Base-by-base conservation (phyloP, 2,797 vertebrate species). In the Protosalanx chinensis region DNA sequence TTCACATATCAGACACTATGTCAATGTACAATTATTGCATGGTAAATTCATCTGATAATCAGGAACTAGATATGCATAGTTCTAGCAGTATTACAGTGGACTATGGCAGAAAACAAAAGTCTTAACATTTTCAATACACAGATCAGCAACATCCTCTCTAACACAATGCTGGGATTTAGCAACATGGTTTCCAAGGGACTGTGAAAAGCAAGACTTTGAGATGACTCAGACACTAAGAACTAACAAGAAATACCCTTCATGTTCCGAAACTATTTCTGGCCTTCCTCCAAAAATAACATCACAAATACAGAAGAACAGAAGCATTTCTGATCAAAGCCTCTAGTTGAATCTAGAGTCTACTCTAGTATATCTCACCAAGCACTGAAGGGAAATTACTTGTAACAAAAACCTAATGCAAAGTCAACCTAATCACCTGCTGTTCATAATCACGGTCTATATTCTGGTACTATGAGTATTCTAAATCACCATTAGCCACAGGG, bases 221-320 rank as follows among this genome's bases (percentile, higher is more conserved):
- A 37, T 64, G 15, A 51, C 16, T 18, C 12, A 67, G 16, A 49
- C 2, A 53, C 23, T 27, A 51, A 27, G 16, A 67, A 67, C 64
- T 30, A 16, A n/a, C 41, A 10, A 23, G 41, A 67, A 67, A 51
- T 65, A 46, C 64, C 64, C 23, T 16, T 66, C 23, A 30, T 66
- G 64, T 66, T 51, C 15, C 20, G 18, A 13, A 29, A 49, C 27
- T 13, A 49, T 66, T 23, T 51, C 64, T 66, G 64, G 64, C 37
- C 35, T 23, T 27, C 15, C 20, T 49, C 20, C 64, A 49, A 27
- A 61, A 23, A 49, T 27, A 16, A 66, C 37, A 16, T 27, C 13
- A 5, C 64, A 27, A 30, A 49, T 41, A 49, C 64, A 51, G 46
- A 32, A 51, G 64, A 6, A 56, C 18, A 27, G 66, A 56, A 33